Base-by-base conservation (phyloP, 2,797 vertebrate species). In the Staurois parvus region DNA sequence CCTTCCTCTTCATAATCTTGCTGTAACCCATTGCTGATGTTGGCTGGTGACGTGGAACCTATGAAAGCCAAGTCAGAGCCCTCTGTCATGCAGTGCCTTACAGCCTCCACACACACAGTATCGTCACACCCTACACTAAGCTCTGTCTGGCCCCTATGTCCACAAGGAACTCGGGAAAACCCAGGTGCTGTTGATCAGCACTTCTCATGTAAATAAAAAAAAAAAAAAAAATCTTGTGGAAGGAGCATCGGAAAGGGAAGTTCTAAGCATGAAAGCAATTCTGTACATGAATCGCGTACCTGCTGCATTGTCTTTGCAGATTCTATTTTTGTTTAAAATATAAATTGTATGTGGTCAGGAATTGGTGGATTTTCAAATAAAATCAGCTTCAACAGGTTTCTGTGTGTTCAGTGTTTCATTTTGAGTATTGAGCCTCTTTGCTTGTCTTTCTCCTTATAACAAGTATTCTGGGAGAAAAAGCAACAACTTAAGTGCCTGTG, bases 361-460 rank as follows among this genome's bases (percentile, higher is more conserved):
- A 95, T 96, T 94, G 95, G 97, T 98, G 96, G 95, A 98, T 98
- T 98, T 99, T 97, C 96, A 98, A 99, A 98, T 99, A 99, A 98
- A 96, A 95, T 94, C 96, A 97, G 96, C 97, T 98, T 98, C 96
- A 95, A 97, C 96, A 95, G 90, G 92, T 84, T 92, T 91, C 92
- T 90, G 91, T 48, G 45, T 48, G 15, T 48, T 19, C 45, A 19
- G 2, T 15, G 2, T 42, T 13, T 45, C 8, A 37, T 37, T 37
- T 37, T 37, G 37, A 4, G 32, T 45, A 12, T 45, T 45, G 42
- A 12, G 11, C 13, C 42, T 45, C 42, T 45, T 45, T 11, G 11
- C 42, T 13, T 45, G 42, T 45, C 42, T 45, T 45, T 45, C 10
- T 9, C 42, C 13, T 45, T 45, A 13, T n/a, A n/a, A n/a, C 11